A percentile compares a stretch with the other conserved stretches of the same genome.
Evolutionary conservation across 2,888 invertebrate species (phyloP).

Genomic region (Zhengitettix transpicula): DNA sequence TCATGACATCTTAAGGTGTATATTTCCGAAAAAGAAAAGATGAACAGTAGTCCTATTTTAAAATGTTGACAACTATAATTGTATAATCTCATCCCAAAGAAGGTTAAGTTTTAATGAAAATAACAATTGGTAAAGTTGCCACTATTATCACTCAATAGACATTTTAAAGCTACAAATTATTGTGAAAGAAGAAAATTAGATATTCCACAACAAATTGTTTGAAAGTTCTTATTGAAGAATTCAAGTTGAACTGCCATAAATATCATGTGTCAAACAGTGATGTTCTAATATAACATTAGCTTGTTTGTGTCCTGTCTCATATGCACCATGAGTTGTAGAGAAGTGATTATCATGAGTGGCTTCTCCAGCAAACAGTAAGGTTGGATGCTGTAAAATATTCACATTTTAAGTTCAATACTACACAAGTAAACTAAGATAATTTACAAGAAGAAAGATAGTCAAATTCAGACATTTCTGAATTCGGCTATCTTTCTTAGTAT

Average conservation of each 20-base stretch:
- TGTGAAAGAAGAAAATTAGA: no score
- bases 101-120: no score
- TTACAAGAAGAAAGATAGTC: not conserved
- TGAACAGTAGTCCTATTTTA: no score
- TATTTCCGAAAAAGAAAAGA: no score
- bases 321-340: conserved; percentile 52
- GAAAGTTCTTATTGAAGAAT: not conserved
- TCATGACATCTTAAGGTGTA: no score
- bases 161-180: not conserved
- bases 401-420: not conserved
- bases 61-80: no score
- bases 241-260: no score
- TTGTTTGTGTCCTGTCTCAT: conserved; percentile 31
- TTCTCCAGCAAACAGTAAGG: conserved; percentile 46
- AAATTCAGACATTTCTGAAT: not conserved
- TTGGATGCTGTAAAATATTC: conserved; percentile 24
- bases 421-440: not conserved
- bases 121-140: no score
- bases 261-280: no score
- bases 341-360: conserved; percentile 39
- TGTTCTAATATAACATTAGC: conserved; percentile 3
- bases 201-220: not conserved
- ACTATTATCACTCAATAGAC: conserved; percentile 8
- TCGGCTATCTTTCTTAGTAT: not conserved
- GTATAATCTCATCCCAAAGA: no score